Base-by-base conservation (phyloP, 2,888 invertebrate species). In the Eupsilia transversa region DNA sequence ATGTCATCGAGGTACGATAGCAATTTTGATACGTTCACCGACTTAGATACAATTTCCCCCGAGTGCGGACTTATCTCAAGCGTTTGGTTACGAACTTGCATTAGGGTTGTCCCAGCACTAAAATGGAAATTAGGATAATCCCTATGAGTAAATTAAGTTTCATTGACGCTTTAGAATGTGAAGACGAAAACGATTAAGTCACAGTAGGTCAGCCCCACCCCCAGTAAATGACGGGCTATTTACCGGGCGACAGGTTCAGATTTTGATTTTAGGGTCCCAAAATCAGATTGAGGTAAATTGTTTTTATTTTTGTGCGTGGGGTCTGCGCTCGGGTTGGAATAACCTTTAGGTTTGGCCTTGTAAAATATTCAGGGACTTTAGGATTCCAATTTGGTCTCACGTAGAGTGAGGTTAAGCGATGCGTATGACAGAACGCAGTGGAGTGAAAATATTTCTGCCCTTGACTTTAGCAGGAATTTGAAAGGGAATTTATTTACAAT, bases 251-350 rank as follows among this genome's bases (percentile, higher is more conserved):
- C 70, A 84, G 68, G 72, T 81, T 80, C 54, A 38, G 38, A 68
- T 79, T 86, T 85, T 83, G 88, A 87, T 85, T 88, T 86, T 72
- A 71, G 73, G 66, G 68, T n/a, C 60, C 59, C 73, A 54, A 72
- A 69, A 79, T 84, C 84, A 72, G 71, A 74, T 82, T 81, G 75
- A 66, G 64, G 79, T 63, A 75, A 82, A 82, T 84, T 77, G 74
- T 82, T 83, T 79, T 77, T 85, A 85, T 87, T 85, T 85, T 77
- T 70, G 69, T 63, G 57, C 49, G 72, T 64, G 69, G 64, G 60
- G n/a, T n/a, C 64, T 72, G 41, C 59, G 49, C 52, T 49, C 10
- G 61, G 60, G 60, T 67, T 41, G 4, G 20, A 64, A 43, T 66
- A 60, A 65, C 73, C 56, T 78, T 75, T 73, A 49, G 61, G 59